Evolutionary conservation across 2,113 vertebrate species (phyloP).

Genomic region (Cathartes aura): DNA sequence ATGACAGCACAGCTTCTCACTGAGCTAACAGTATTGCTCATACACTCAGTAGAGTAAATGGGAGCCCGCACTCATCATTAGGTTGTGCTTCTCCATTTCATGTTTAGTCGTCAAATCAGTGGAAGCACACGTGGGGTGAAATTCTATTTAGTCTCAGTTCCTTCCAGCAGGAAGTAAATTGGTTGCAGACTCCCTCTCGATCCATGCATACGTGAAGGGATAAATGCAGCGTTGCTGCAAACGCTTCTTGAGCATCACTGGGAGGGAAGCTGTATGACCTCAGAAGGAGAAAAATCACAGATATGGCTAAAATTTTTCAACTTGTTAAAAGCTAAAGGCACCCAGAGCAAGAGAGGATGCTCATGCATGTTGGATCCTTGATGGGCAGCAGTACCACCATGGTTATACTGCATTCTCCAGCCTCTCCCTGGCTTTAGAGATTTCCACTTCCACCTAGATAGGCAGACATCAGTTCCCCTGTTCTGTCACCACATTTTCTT

Average conservation of each 20-base stretch:
- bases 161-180: not conserved
- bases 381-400: not conserved
- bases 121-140: not conserved
- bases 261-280: not conserved
- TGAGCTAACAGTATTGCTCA: not conserved
- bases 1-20: not conserved
- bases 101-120: not conserved
- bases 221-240: not conserved
- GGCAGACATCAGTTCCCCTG: not conserved
- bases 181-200: not conserved
- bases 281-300: not conserved
- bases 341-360: not conserved
- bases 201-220: not conserved
- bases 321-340: not conserved
- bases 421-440: not conserved
- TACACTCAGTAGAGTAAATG: not conserved
- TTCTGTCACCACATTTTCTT: not conserved
- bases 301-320: not conserved
- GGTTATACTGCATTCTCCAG: not conserved
- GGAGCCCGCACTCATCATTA: not conserved
- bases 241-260: accelerated
- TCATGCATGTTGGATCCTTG: accelerated
- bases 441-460: not conserved
- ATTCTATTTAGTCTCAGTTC: not conserved
- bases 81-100: not conserved